Evolutionary conservation across 2,888 invertebrate species (phyloP).

Genomic region (Belgica antarctica): DNA sequence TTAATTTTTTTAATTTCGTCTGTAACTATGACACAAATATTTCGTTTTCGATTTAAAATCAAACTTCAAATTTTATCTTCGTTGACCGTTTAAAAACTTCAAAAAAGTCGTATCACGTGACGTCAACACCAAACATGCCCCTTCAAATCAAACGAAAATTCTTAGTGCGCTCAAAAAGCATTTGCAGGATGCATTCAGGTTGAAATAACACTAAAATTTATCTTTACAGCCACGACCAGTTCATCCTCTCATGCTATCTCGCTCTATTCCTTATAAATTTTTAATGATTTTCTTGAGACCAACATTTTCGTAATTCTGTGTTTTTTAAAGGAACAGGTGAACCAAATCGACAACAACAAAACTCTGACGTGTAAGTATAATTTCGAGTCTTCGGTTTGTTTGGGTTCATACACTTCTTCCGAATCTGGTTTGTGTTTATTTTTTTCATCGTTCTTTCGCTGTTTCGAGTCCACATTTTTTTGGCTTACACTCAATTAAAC

Average conservation of each 20-base stretch:
- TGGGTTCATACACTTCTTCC: background rate
- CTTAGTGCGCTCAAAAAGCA: no score
- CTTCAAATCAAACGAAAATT: constrained; percentile 2
- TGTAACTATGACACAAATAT: no score
- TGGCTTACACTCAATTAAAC: constrained; percentile 23
- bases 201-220: background rate
- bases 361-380: background rate
- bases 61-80: no score
- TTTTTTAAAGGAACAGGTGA: constrained; percentile 40
- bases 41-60: no score
- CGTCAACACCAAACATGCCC: no score
- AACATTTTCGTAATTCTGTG: constrained; percentile 32
- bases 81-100: no score
- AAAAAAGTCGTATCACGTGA: no score
- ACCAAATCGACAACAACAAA: constrained; percentile 41
- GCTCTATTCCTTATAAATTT: no score
- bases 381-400: background rate
- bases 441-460: background rate
- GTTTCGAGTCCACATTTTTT: background rate
- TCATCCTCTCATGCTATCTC: background rate
- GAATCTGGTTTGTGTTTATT: background rate
- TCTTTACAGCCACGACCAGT: background rate
- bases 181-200: constrained; percentile 7
- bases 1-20: no score
- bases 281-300: constrained; percentile 33